Evolutionary conservation across 2,113 vertebrate species (phyloP).

Genomic region (Siphamia tubifer): DNA sequence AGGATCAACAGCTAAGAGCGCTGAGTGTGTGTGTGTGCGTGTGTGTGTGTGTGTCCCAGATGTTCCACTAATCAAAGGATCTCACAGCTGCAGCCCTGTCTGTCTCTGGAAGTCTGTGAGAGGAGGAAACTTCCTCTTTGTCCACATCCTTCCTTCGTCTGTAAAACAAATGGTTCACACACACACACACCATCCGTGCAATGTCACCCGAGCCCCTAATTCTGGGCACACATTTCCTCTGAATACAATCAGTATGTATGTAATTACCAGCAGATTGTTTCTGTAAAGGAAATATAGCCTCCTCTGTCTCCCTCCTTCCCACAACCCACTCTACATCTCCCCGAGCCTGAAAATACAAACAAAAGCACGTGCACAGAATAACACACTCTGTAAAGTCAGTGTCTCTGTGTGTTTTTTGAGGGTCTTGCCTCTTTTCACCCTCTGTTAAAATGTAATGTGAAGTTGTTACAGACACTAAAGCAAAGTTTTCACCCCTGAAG

Average conservation of each 20-base stretch:
- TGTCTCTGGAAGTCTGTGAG: conserved; percentile 48
- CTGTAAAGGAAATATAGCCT: conserved; percentile 64
- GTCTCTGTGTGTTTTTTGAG: background rate
- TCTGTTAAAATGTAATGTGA: background rate
- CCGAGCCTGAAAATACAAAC: conserved; percentile 49
- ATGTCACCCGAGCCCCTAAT: conserved; percentile 58
- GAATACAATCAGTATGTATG: conserved; percentile 73
- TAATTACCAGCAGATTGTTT: conserved; percentile 78
- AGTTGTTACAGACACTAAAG: conserved; percentile 9
- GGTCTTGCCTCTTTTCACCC: background rate
- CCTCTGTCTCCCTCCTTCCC: conserved; percentile 48
- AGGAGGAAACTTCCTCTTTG: conserved; percentile 69
- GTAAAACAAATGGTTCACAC: conserved; percentile 62
- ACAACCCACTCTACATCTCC: conserved; percentile 49
- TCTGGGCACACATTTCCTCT: conserved; percentile 69
- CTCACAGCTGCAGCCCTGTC: conserved; percentile 68
- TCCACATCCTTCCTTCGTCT: conserved; percentile 78
- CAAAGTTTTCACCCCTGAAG: background rate
- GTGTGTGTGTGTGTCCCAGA: conserved; percentile 58
- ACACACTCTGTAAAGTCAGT: background rate
- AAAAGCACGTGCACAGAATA: conserved; percentile 2
- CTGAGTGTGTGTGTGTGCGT: background rate
- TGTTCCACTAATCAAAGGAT: conserved; percentile 71
- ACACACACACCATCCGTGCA: conserved; percentile 32
- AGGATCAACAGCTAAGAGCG: background rate